phyloP scores from a whole-genome alignment of 2,888 invertebrate species.

The Rambutsinella grinnellia region DNA sequence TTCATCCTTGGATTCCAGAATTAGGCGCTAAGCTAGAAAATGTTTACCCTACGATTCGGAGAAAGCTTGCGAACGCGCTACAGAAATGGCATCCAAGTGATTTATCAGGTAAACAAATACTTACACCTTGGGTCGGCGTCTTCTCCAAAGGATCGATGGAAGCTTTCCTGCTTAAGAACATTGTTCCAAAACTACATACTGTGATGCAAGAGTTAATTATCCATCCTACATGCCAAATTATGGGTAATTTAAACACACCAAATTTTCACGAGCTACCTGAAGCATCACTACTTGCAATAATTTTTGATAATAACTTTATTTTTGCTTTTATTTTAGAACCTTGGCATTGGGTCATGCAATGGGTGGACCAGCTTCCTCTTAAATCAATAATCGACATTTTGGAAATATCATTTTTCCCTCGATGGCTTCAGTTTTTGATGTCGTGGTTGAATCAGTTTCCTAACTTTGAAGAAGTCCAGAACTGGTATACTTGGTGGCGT shows the following conservation, averaged over 20 bases:
- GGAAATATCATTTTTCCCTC: slow-evolving; percentile 91
- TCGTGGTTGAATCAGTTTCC: slow-evolving; percentile 92
- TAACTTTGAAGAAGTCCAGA: slow-evolving; percentile 89
- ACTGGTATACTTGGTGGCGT: slow-evolving; percentile 83
- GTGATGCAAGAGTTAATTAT: slow-evolving; percentile 76
- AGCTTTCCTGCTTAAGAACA: slow-evolving; percentile 86
- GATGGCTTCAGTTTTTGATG: slow-evolving; percentile 80
- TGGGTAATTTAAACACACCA: slow-evolving; percentile 70
- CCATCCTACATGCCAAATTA: slow-evolving; percentile 80
- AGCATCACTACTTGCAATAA: background rate
- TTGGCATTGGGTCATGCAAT: slow-evolving; percentile 96
- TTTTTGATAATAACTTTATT: no score
- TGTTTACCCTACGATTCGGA: slow-evolving; percentile 91
- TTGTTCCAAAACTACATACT: slow-evolving; percentile 88
- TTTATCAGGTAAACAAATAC: slow-evolving; percentile 89
- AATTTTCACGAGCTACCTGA: background rate
- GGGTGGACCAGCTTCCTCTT: slow-evolving; percentile 87
- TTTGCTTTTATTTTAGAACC: slow-evolving; percentile 83
- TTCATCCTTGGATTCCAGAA: slow-evolving; percentile 94
- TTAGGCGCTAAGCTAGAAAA: slow-evolving; percentile 75
- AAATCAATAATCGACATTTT: slow-evolving; percentile 84
- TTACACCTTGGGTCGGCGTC: slow-evolving; percentile 89
- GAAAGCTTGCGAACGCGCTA: slow-evolving; percentile 90
- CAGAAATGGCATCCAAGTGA: slow-evolving; percentile 97
- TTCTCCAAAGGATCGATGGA: slow-evolving; percentile 83